A percentile compares a stretch with the other conserved stretches of the same genome.
Conservation (phyloP, 2,797 vertebrate genomes). For the Heteromormyrus szaboi region DNA sequence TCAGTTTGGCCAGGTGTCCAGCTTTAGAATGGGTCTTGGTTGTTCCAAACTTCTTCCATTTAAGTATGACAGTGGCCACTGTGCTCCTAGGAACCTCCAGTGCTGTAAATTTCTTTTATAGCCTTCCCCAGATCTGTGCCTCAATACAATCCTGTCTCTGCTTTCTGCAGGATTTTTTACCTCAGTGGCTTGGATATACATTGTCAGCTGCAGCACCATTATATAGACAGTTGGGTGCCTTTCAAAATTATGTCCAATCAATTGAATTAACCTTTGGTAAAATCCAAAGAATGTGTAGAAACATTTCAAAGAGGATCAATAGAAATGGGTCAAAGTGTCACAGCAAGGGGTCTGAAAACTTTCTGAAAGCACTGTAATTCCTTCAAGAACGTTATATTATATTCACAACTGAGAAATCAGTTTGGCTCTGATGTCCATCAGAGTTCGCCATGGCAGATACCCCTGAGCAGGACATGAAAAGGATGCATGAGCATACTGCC, state of each 20-base stretch:
- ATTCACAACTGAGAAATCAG: neutral
- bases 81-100: neutral
- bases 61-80: neutral
- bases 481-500: no score
- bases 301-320: neutral
- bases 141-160: neutral
- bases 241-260: neutral
- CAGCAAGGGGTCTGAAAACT: neutral
- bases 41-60: neutral
- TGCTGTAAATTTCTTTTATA: neutral
- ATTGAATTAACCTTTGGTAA: neutral
- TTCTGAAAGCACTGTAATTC: neutral
- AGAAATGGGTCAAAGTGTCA: neutral
- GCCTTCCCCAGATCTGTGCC: no score
- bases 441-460: no score
- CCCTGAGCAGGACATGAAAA: no score
- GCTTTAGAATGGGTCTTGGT: neutral
- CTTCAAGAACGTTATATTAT: neutral
- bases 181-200: neutral
- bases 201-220: neutral
- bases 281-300: neutral
- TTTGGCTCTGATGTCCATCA: no score
- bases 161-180: neutral
- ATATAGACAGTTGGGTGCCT: neutral
- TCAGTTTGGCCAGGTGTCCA: neutral